A percentile compares a stretch with the other conserved stretches of the same genome.
phyloP scores from a whole-genome alignment of 2,888 invertebrate species.

The Crocallis elinguaria region DNA sequence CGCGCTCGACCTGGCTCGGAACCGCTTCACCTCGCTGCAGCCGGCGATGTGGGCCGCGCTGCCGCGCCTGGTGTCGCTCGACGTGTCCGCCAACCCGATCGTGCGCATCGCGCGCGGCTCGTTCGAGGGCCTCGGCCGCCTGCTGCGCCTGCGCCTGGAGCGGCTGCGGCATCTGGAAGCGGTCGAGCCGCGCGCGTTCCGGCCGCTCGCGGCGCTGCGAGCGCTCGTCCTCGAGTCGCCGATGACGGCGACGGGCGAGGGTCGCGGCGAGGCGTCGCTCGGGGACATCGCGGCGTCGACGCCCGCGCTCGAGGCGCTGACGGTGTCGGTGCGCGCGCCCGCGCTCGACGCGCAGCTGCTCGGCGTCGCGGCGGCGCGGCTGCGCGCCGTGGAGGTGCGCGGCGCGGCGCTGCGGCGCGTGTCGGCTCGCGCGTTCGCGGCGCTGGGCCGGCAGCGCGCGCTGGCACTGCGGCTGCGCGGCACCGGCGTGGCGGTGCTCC shows the following conservation, averaged over 20 bases:
- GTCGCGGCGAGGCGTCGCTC: slow-evolving; percentile 69
- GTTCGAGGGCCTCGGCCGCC: slow-evolving; percentile 86
- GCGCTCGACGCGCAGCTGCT: slow-evolving; percentile 88
- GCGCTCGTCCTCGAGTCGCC: slow-evolving; percentile 87
- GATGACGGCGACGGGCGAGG: slow-evolving; percentile 72
- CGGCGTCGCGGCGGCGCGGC: slow-evolving; percentile 88
- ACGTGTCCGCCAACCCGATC: slow-evolving; percentile 91
- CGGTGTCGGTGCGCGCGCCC: slow-evolving; percentile 87
- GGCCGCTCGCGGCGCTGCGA: slow-evolving; percentile 86
- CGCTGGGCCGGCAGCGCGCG: slow-evolving; percentile 88
- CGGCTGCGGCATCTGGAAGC: slow-evolving; percentile 87
- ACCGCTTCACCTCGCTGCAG: slow-evolving; percentile 88
- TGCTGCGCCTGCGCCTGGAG: slow-evolving; percentile 88
- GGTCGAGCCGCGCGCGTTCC: slow-evolving; percentile 88
- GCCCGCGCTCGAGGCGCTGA: slow-evolving; percentile 54
- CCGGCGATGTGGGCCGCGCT: slow-evolving; percentile 88
- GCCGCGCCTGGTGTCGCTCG: slow-evolving; percentile 87
- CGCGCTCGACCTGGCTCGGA: slow-evolving; percentile 88
- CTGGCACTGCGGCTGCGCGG: slow-evolving; percentile 88
- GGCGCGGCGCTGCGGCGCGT: slow-evolving; percentile 88
- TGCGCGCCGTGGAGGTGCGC: slow-evolving; percentile 90
- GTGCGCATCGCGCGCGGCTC: slow-evolving; percentile 87
- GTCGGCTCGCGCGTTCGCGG: slow-evolving; percentile 88
- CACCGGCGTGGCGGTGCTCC: slow-evolving; percentile 87
- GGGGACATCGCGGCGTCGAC: slow-evolving; percentile 47